phyloP scores from a whole-genome alignment of 2,113 vertebrate species.

The Gymnogyps californianus region DNA sequence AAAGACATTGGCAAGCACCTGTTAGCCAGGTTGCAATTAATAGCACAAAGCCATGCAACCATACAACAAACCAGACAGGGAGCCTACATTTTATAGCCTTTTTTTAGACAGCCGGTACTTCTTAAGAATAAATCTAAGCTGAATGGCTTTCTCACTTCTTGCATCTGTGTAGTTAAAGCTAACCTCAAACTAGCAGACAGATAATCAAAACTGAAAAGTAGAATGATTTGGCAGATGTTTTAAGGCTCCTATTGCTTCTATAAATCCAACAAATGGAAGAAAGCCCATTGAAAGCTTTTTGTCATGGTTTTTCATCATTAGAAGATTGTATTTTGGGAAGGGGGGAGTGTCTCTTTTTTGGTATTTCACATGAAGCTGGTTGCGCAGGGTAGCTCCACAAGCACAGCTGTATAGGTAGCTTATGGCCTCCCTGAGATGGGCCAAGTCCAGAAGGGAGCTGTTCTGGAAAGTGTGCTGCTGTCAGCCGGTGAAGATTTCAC shows the following conservation, averaged over 20 bases:
- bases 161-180: conserved; percentile 54
- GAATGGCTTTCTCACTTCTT: conserved; percentile 57
- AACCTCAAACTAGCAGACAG: conserved; percentile 40
- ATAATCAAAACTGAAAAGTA: conserved; percentile 58
- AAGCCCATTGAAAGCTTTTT: background rate
- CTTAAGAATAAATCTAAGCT: conserved; percentile 56
- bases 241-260: conserved; percentile 11
- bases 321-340: background rate
- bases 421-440: background rate
- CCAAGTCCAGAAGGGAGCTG: background rate
- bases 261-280: conserved; percentile 48
- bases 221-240: conserved; percentile 58
- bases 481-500: background rate
- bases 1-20: conserved; percentile 62
- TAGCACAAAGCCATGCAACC: conserved; percentile 36
- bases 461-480: background rate
- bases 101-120: conserved; percentile 51
- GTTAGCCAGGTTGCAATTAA: conserved; percentile 68
- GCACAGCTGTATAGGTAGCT: background rate
- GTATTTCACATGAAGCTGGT: background rate
- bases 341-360: background rate
- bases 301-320: background rate
- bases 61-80: conserved; percentile 50
- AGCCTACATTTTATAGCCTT: conserved; percentile 58
- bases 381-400: background rate